phyloP scores from a whole-genome alignment of 2,113 vertebrate genomes.

The Rhynchopsitta pachyrhyncha region DNA sequence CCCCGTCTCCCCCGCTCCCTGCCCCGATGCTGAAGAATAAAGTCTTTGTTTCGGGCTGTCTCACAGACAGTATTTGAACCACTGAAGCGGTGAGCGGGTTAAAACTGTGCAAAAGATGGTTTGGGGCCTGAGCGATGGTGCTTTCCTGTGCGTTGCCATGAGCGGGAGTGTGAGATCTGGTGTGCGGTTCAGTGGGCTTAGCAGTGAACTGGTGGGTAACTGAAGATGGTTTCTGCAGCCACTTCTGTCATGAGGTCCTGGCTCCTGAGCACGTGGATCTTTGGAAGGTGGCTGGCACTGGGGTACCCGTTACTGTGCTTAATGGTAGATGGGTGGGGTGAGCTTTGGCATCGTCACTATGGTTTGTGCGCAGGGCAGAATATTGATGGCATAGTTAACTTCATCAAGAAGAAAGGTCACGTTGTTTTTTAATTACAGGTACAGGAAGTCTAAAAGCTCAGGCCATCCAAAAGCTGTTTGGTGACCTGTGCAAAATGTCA shows the following conservation, averaged over 20 bases:
- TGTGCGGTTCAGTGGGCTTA: not conserved
- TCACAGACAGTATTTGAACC: rapidly evolving
- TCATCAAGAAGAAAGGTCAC: not conserved
- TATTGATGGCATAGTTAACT: not conserved
- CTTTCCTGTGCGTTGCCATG: rapidly evolving
- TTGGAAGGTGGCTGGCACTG: not conserved
- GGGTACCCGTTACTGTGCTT: not conserved
- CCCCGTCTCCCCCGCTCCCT: not conserved
- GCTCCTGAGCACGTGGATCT: not conserved
- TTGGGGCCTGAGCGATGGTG: not conserved
- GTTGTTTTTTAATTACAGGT: not conserved
- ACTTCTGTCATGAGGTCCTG: not conserved
- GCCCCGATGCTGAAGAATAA: not conserved
- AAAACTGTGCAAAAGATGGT: not conserved
- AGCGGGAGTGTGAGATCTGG: not conserved
- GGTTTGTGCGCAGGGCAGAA: not conserved
- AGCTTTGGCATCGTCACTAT: rapidly evolving
- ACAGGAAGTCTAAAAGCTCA: not conserved
- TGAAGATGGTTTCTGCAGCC: not conserved
- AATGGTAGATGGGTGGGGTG: not conserved
- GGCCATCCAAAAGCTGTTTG: not conserved
- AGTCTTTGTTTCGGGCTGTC: not conserved
- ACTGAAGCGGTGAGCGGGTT: not conserved
- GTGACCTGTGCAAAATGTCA: not conserved
- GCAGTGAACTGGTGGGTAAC: not conserved